phyloP scores from a whole-genome alignment of 2,113 vertebrate genomes.

The Prunella fulvescens region DNA sequence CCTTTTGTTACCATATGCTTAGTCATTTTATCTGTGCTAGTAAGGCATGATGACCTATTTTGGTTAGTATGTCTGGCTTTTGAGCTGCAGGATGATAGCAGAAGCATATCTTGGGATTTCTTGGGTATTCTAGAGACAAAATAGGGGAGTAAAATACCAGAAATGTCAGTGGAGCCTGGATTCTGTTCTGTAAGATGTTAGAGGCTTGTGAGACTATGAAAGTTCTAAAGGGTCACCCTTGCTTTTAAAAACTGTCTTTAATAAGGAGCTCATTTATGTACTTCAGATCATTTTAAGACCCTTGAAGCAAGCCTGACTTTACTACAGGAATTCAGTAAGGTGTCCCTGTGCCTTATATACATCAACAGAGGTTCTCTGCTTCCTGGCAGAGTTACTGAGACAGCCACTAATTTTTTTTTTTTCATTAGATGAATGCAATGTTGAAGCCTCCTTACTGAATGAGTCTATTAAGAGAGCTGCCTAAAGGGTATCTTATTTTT shows the following conservation, averaged over 20 bases:
- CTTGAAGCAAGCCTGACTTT: not conserved
- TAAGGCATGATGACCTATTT: not conserved
- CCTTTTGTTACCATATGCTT: not conserved
- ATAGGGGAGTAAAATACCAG: not conserved
- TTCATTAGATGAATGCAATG: not conserved
- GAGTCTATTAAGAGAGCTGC: not conserved
- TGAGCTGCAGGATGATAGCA: not conserved
- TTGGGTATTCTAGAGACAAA: not conserved
- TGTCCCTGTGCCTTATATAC: not conserved
- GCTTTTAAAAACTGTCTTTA: not conserved
- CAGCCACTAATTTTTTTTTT: not conserved
- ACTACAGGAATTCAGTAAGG: not conserved
- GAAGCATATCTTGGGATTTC: not conserved
- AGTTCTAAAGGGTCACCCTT: not conserved
- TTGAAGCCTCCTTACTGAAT: constrained; percentile 18
- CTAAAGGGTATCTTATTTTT: constrained; percentile 31
- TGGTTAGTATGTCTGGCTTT: not conserved
- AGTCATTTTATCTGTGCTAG: not conserved
- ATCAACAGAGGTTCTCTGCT: not conserved
- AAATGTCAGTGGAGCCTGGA: not conserved
- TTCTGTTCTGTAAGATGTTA: not conserved
- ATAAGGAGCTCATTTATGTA: not conserved
- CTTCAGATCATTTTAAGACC: not conserved
- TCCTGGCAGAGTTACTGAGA: not conserved
- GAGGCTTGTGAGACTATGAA: not conserved